Base-by-base conservation (phyloP, 1,140 invertebrate species). In the Conopomorpha cramerella region DNA sequence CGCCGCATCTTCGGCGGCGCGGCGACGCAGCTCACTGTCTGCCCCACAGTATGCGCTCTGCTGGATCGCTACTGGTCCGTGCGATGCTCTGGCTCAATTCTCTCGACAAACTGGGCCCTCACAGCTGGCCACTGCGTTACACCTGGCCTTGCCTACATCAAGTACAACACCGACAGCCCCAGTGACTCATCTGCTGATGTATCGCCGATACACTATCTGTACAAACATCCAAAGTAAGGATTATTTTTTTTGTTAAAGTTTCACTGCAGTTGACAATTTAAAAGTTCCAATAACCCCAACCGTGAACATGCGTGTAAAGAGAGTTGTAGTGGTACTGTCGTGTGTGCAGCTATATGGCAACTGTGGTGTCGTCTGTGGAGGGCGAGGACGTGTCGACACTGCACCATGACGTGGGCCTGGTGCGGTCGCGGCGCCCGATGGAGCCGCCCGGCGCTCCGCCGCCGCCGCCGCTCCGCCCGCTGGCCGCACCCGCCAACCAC, bases 341-440 rank as follows among this genome's bases (percentile, higher is more conserved):
- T 2, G 7, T 14, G 11, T 14, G 28, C 7, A 2, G 11, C 3
- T 11, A 6, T 30, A 7, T 7, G 3, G 3, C 13, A 6, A 6
- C 3, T 3, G 3, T 11, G 27, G 13, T n/a, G n/a, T 28, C 3
- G 27, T 6, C 27, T 3, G 57, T 58, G 4, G 41, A 42, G 13
- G 61, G 59, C 1, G 3, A 36, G 30, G 65, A 72, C 41, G 63
- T 72, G 35, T 51, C 52, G 12, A 7, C 44, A 31, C 50, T 72
- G 38, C 57, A 67, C 36, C 57, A 72, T 45, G 67, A 72, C 47
- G 46, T 73, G 36, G 68, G 68, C 4, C 48, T 73, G 34, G 56
- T 62, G 38, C 53, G 58, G 16, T 58, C 63, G 34, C 52, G 54
- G 18, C 18, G 36, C 28, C 30, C 36, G 25, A 60, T 71, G 11